These are phyloP conservation scores for Drosophila ironensis DNA, from an alignment of 1,140 invertebrate genomes.

Conservation along the genomic window DNA sequence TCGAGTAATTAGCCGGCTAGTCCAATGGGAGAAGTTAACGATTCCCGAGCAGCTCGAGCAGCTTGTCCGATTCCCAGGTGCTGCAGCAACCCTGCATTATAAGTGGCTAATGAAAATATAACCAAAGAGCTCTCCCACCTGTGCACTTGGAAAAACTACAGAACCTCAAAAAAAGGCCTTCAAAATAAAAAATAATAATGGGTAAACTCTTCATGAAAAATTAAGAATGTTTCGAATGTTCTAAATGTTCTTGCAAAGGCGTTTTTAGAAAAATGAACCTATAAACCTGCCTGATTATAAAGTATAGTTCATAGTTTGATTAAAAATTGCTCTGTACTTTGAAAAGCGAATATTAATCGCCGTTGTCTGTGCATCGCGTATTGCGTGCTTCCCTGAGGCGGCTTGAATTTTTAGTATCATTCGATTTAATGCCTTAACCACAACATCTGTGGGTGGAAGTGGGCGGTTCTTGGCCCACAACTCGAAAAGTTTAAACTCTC, in stretches of 20 bases:
- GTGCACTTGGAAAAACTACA: no score
- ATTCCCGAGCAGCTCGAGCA: conserved; percentile 32
- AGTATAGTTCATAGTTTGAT: not conserved
- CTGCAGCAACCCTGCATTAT: conserved; percentile 14
- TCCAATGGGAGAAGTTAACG: conserved; percentile 23
- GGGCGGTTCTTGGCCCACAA: conserved; percentile 43
- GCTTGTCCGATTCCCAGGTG: conserved; percentile 33
- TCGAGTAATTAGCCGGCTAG: conserved; percentile 40
- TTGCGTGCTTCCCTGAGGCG: conserved; percentile 49
- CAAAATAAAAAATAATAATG: no score
- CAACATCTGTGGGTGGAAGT: conserved; percentile 28
- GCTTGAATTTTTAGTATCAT: conserved; percentile 47
- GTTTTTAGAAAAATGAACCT: no score
- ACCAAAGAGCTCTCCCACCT: conserved; percentile 30
- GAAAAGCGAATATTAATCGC: conserved; percentile 52
- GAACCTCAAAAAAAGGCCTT: no score
- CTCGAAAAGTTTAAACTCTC: conserved; percentile 72
- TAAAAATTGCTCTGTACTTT: not conserved
- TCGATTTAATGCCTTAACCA: conserved; percentile 44
- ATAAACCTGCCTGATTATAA: no score
- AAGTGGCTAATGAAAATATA: conserved; percentile 67
- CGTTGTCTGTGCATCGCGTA: conserved; percentile 21
- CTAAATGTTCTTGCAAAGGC: no score
- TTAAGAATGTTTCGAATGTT: no score
- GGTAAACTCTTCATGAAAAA: no score